phyloP scores from a whole-genome alignment of 2,113 vertebrate genomes.

The Trematomus loennbergii region DNA sequence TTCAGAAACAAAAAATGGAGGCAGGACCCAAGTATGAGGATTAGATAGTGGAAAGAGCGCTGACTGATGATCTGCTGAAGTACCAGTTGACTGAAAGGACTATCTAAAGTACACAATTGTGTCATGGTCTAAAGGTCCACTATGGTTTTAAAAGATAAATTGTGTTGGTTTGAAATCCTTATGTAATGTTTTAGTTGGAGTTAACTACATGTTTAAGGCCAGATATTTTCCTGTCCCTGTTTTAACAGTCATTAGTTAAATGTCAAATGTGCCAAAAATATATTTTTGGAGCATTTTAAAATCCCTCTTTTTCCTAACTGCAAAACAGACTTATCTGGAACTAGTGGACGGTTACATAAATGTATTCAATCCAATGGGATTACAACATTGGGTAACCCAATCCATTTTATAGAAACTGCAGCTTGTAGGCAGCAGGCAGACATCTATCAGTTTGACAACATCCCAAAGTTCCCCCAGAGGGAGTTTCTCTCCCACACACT shows the following conservation, averaged over 20 bases:
- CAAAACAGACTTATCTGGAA: neutral
- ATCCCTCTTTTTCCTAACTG: neutral
- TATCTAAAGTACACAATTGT: neutral
- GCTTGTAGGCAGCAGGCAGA: neutral
- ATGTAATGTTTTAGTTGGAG: neutral
- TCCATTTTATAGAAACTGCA: neutral
- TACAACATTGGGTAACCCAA: neutral
- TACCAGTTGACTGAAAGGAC: neutral
- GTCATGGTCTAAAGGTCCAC: neutral
- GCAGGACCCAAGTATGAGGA: conserved; percentile 65
- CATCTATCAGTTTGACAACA: neutral
- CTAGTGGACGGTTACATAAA: neutral
- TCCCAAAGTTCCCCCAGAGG: too few relatives aligned
- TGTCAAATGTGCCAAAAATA: neutral
- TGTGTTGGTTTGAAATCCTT: neutral
- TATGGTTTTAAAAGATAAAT: too few relatives aligned
- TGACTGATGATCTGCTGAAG: neutral
- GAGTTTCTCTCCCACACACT: too few relatives aligned
- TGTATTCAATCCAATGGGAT: neutral
- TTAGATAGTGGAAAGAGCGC: conserved; percentile 27
- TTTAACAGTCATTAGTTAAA: too few relatives aligned
- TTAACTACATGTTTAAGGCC: too few relatives aligned
- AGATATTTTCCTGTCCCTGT: too few relatives aligned
- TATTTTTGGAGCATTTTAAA: neutral
- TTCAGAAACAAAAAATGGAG: conserved; percentile 28